Base-by-base conservation (phyloP, 2,888 invertebrate genomes). In the Macrophya annulata region DNA sequence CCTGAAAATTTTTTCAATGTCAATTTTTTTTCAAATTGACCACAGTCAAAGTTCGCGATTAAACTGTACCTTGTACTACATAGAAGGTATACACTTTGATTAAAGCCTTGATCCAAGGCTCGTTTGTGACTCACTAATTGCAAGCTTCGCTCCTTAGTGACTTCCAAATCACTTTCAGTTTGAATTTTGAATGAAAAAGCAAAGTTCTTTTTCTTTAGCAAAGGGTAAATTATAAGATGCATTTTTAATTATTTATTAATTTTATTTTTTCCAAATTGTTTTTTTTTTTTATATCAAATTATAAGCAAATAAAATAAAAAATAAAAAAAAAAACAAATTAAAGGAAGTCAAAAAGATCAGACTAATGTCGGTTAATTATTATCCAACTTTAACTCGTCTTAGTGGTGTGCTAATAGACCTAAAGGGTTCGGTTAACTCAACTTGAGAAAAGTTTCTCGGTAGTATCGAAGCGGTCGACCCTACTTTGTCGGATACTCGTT, bases 401-500 rank as follows among this genome's bases (percentile, higher is more conserved):
- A 55, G 31, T 15, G 77, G 51, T 31, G 77, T 55, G 48, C 77
- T 77, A 77, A 77, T 77, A 77, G 77, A 77, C 51, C 31, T 55
- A 55, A 55, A 77, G 55, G 77, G 77, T 77, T 17, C 55, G 48
- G 77, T 55, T 77, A 77, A 77, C 77, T 55, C 31, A 37, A 77
- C 55, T 77, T 31, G 51, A 51, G 77, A 51, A 77, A 77, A 77
- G 77, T 77, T 77, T 55, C 51, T 77, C 77, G 31, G 77, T 37
- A 55, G 51, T 77, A 77, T 77, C 51, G 77, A 55, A 31, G 55
- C 12, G 31, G 77, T 17, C 25, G 77, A 77, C 55, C 55, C 77
- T 55, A 77, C 51, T 77, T 77, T 51, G 77, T 55, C 77, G 77
- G 77, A 77, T 55, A 77, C 72, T 74, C 55, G 77, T 15, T 77